These are phyloP conservation scores for Palythoa grandiflora DNA, from an alignment of 92 coral and sea anemone genomes.

Conservation along the genomic window DNA sequence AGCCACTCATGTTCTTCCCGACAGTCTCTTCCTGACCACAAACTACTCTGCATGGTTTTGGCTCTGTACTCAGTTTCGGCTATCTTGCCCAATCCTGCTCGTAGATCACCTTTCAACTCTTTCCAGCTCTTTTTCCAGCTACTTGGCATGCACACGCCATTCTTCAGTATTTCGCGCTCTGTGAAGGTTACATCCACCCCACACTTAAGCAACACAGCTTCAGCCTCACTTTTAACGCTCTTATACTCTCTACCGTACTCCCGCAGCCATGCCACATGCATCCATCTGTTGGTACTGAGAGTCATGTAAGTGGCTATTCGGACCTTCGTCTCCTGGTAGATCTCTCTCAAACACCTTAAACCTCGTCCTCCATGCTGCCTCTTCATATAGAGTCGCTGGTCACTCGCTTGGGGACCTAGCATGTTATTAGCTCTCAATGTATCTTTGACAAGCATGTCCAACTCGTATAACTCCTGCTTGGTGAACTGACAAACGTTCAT, in stretches of 20 bases:
- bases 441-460: conserved; percentile 33
- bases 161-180: not conserved
- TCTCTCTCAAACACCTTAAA: conserved; percentile 31
- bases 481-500: conserved; percentile 36
- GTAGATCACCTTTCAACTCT: conserved; percentile 26
- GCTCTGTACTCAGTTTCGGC: conserved; percentile 24
- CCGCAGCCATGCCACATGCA: conserved; percentile 32
- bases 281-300: not conserved
- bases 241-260: conserved; percentile 22
- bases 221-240: conserved; percentile 23
- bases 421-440: conserved; percentile 1
- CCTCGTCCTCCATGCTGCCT: conserved; percentile 52
- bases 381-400: conserved; percentile 41
- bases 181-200: not conserved
- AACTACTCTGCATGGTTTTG: conserved; percentile 45
- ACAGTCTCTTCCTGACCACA: conserved; percentile 28
- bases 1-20: conserved; percentile 29
- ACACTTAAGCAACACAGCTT: conserved; percentile 19
- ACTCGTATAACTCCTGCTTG: conserved; percentile 22
- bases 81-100: conserved; percentile 23
- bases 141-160: conserved; percentile 19
- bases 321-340: conserved; percentile 13
- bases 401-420: conserved; percentile 42
- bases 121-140: conserved; percentile 45
- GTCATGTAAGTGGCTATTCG: conserved; percentile 35